Evolutionary conservation across 2,113 vertebrate species (phyloP).

Genomic region (Ptychochromis oligacanthus): DNA sequence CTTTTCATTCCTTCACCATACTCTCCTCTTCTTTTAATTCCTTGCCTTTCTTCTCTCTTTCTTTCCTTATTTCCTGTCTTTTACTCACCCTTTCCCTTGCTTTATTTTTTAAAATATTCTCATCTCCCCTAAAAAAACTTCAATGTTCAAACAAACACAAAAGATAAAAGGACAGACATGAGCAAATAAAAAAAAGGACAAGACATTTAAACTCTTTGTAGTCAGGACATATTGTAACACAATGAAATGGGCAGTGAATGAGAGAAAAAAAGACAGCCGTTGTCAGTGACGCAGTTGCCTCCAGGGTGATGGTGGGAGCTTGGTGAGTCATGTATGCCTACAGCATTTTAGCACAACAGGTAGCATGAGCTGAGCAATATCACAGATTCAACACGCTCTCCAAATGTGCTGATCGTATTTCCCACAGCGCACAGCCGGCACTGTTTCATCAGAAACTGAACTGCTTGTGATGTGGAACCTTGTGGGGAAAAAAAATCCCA

Average conservation of each 20-base stretch:
- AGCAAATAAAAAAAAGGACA: background rate
- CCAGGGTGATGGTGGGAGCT: constrained; percentile 28
- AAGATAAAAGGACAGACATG: background rate
- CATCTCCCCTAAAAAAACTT: background rate
- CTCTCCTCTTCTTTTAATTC: background rate
- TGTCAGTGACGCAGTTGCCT: constrained; percentile 30
- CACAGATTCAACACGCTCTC: constrained; percentile 13
- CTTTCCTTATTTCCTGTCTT: background rate
- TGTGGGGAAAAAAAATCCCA: background rate
- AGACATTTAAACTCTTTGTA: background rate
- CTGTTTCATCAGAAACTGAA: constrained; percentile 21
- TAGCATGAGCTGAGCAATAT: constrained; percentile 28
- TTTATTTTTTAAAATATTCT: background rate
- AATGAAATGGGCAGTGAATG: constrained; percentile 1
- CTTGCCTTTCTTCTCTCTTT: rapidly evolving
- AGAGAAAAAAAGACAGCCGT: background rate
- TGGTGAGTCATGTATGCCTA: constrained; percentile 54
- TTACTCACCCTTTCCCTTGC: background rate
- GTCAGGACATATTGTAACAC: background rate
- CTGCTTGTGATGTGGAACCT: constrained; percentile 10
- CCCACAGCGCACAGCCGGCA: constrained; percentile 6
- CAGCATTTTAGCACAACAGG: constrained; percentile 52
- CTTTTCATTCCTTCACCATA: background rate
- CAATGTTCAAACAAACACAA: constrained; percentile 8
- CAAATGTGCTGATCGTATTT: constrained; percentile 6